Conservation (phyloP, 1,140 invertebrate species). For the roundworm (Caenorhabditis elegans) region DNA sequence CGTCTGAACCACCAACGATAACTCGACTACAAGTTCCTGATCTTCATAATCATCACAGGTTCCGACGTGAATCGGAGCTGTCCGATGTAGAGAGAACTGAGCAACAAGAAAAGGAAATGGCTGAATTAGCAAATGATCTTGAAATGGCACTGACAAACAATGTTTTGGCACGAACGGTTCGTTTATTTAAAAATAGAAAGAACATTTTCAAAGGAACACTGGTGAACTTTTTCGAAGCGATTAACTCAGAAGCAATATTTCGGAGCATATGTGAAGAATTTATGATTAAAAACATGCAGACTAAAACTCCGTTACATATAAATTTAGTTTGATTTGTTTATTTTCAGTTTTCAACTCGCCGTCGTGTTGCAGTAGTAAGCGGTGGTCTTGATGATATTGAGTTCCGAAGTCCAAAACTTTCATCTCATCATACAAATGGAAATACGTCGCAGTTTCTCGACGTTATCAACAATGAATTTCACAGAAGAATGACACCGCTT, state of each 20-base stretch:
- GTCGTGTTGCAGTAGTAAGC: constrained; percentile 49
- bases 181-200: too few relatives aligned
- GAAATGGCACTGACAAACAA: constrained; percentile 50
- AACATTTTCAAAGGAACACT: too few relatives aligned
- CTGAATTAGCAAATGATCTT: constrained; percentile 6
- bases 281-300: too few relatives aligned
- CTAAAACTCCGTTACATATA: not conserved
- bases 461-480: not conserved
- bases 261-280: too few relatives aligned
- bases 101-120: constrained; percentile 56
- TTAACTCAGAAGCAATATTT: too few relatives aligned
- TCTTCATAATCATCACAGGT: not conserved
- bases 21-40: not conserved
- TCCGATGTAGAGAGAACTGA: constrained; percentile 33
- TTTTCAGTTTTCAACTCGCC: constrained; percentile 56
- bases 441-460: not conserved
- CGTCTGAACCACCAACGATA: not conserved
- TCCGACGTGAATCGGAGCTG: constrained; percentile 10
- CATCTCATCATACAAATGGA: constrained; percentile 12
- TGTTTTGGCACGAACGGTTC: constrained; percentile 54
- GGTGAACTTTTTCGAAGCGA: too few relatives aligned
- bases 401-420: constrained; percentile 16
- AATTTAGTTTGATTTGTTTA: not conserved
- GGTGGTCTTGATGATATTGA: constrained; percentile 39
- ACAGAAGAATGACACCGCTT: not conserved